These are phyloP conservation scores for Coelinius sp. DNA, from an alignment of 2,888 invertebrate genomes.

Conservation along the genomic window DNA sequence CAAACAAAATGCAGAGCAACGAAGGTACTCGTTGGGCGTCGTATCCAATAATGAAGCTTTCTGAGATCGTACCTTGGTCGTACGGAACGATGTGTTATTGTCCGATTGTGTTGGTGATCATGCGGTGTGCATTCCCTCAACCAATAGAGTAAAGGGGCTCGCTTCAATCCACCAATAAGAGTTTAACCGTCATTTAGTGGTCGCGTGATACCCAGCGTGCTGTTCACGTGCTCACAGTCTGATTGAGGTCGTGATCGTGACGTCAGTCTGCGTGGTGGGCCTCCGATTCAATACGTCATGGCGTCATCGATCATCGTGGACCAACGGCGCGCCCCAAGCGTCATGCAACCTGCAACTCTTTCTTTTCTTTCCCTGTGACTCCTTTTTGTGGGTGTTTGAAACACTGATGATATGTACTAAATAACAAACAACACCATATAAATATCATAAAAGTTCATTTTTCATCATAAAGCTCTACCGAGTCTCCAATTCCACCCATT, in stretches of 20 bases:
- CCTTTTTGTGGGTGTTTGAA: slow-evolving; percentile 17
- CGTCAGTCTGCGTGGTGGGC: slow-evolving; percentile 71
- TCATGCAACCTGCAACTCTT: slow-evolving; percentile 50
- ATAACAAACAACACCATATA: too few species aligned
- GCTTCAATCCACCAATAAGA: slow-evolving; percentile 77
- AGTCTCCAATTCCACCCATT: too few species aligned
- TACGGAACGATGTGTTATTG: slow-evolving; percentile 59
- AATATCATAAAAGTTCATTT: too few species aligned
- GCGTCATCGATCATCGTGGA: slow-evolving; percentile 59
- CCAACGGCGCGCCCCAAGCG: slow-evolving; percentile 71
- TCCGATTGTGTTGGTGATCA: slow-evolving; percentile 72
- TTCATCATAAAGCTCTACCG: too few species aligned
- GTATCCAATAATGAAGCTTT: slow-evolving; percentile 65
- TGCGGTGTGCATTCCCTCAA: slow-evolving; percentile 63
- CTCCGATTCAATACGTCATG: slow-evolving; percentile 75
- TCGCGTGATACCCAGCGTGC: slow-evolving; percentile 83
- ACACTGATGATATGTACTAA: neutral
- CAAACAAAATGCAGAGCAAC: slow-evolving; percentile 18
- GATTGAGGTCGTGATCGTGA: slow-evolving; percentile 80
- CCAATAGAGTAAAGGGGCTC: slow-evolving; percentile 82
- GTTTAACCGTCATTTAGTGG: slow-evolving; percentile 78
- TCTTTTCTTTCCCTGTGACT: slow-evolving; percentile 14
- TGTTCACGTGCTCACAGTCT: slow-evolving; percentile 90
- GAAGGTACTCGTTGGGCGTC: slow-evolving; percentile 54
- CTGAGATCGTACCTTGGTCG: slow-evolving; percentile 55